phyloP scores from a whole-genome alignment of 2,888 invertebrate genomes.

The Apoderus coryli region DNA sequence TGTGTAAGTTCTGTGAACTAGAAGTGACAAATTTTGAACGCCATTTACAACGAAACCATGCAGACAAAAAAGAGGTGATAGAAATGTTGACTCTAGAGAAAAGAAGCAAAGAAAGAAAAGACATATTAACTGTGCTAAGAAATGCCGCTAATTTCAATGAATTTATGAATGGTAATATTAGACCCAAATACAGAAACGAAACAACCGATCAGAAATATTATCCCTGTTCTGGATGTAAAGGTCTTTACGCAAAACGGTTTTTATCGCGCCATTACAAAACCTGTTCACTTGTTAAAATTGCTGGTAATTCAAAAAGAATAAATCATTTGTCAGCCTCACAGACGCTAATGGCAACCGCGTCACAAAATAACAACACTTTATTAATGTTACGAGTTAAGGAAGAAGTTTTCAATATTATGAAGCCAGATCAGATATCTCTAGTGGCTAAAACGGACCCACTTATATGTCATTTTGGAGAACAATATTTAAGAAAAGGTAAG shows the following conservation, averaged over 20 bases:
- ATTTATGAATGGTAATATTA: constrained; percentile 2
- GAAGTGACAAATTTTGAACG: constrained; percentile 3
- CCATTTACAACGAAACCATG: constrained; percentile 2
- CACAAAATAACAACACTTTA: too few species aligned
- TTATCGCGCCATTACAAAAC: not conserved
- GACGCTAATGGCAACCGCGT: constrained; percentile 12
- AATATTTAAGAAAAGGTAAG: not conserved
- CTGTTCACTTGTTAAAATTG: not conserved
- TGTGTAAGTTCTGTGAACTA: not conserved
- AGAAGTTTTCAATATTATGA: constrained; percentile 2
- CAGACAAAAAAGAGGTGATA: not conserved
- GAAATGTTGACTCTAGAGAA: not conserved
- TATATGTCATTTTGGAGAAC: not conserved
- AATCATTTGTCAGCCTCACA: not conserved
- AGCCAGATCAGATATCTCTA: not conserved
- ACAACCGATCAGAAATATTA: not conserved
- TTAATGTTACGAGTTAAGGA: too few species aligned
- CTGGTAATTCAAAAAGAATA: not conserved
- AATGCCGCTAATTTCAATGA: constrained; percentile 2
- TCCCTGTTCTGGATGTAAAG: not conserved
- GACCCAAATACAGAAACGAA: not conserved
- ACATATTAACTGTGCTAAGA: not conserved
- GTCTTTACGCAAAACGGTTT: not conserved
- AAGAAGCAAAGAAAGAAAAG: not conserved
- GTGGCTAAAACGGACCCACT: not conserved